Evolutionary conservation across 2,888 invertebrate species (phyloP).

Genomic region (Phorcus lineatus): DNA sequence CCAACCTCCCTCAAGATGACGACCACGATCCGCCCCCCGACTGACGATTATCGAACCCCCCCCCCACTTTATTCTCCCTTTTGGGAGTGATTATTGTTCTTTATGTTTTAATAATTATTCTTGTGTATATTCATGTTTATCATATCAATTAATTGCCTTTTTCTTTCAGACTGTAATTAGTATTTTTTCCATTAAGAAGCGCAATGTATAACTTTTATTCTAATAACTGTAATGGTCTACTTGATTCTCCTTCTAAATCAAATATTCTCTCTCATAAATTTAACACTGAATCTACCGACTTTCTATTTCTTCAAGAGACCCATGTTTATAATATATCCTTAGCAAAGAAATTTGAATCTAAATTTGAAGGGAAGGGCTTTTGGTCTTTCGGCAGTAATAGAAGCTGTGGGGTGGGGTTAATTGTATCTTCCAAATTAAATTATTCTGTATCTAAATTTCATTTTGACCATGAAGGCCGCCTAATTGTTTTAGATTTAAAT

Average conservation of each 20-base stretch:
- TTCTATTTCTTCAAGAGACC: constrained; percentile 18
- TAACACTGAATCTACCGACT: neutral
- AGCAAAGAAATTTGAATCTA: neutral
- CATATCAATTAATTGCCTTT: neutral
- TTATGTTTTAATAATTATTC: neutral
- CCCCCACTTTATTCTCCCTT: neutral
- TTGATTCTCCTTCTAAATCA: neutral
- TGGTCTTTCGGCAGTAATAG: constrained; percentile 8
- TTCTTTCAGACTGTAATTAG: too few relatives aligned
- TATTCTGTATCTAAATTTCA: neutral
- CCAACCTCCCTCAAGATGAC: too few relatives aligned
- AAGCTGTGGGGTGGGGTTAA: neutral
- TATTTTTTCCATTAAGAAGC: too few relatives aligned
- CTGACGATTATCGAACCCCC: neutral
- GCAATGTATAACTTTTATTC: neutral
- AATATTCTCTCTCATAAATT: neutral
- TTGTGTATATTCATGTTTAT: neutral
- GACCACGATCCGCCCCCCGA: too few relatives aligned
- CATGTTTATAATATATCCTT: neutral
- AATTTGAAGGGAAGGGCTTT: neutral
- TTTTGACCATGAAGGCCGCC: constrained; percentile 4
- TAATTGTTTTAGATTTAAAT: neutral
- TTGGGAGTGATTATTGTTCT: neutral
- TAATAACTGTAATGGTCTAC: neutral
- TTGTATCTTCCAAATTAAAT: neutral